Evolutionary conservation across 2,888 invertebrate species (phyloP).

Genomic region (Vannuccia rotundouncinata): DNA sequence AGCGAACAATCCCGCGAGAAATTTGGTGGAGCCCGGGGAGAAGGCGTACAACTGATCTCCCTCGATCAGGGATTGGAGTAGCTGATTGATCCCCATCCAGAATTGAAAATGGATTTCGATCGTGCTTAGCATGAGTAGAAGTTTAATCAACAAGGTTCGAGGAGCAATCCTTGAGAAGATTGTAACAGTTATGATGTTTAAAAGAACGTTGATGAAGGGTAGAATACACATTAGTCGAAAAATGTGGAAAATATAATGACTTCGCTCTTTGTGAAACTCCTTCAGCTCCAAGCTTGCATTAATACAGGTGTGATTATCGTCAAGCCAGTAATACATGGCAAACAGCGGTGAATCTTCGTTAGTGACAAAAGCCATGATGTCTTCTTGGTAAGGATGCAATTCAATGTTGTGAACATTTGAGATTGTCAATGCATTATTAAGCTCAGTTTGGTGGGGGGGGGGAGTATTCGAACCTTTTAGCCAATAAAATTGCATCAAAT

Average conservation of each 20-base stretch:
- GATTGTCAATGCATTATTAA: too few relatives aligned
- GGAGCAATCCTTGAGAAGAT: not conserved
- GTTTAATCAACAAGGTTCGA: not conserved
- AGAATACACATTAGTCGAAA: not conserved
- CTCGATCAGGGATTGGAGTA: conserved; percentile 4
- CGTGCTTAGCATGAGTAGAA: not conserved
- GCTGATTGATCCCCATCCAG: conserved; percentile 3
- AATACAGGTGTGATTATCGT: conserved; percentile 7
- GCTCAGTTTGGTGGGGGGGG: too few relatives aligned
- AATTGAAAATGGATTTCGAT: conserved; percentile 27
- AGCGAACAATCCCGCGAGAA: not conserved
- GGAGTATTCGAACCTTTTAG: too few relatives aligned
- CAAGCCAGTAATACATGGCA: not conserved
- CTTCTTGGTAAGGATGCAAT: too few relatives aligned
- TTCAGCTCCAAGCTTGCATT: not conserved
- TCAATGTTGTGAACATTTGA: too few relatives aligned
- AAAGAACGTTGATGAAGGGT: not conserved
- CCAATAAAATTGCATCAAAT: too few relatives aligned
- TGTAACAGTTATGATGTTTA: not conserved
- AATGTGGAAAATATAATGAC: not conserved
- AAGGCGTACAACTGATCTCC: not conserved
- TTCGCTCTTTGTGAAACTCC: not conserved
- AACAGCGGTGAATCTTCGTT: too few relatives aligned
- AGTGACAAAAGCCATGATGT: too few relatives aligned
- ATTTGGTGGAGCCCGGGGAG: not conserved